Evolutionary conservation across 1,140 invertebrate genomes (phyloP).

Genomic region (Metaphire vulgaris): DNA sequence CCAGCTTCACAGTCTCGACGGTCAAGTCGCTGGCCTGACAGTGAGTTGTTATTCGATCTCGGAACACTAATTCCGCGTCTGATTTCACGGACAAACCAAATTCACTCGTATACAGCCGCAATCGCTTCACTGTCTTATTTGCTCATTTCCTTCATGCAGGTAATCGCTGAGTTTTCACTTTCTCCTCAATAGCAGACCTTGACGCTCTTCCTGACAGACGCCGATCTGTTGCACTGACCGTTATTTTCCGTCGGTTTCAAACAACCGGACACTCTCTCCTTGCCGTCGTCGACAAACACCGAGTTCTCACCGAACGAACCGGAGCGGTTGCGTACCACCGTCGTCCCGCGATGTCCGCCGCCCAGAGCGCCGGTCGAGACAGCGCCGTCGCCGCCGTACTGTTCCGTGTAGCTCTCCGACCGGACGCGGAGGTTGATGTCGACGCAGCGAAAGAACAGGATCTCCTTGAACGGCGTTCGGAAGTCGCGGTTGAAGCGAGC

Average conservation of each 20-base stretch:
- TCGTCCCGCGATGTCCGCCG: not conserved
- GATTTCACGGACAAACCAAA: too few relatives aligned
- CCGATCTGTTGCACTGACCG: not conserved
- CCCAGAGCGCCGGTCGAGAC: not conserved
- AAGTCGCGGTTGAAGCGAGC: slow-evolving; percentile 97
- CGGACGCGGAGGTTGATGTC: slow-evolving; percentile 31
- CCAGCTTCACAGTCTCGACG: too few relatives aligned
- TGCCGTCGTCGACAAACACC: not conserved
- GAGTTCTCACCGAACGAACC: not conserved
- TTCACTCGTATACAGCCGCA: too few relatives aligned
- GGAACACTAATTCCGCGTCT: too few relatives aligned
- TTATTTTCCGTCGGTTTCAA: not conserved
- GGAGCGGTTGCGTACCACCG: too few relatives aligned
- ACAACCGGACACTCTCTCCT: not conserved
- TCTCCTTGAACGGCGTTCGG: slow-evolving; percentile 68
- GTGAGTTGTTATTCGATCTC: too few relatives aligned
- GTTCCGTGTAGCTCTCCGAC: slow-evolving; percentile 26
- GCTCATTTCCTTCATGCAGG: not conserved
- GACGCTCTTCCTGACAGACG: not conserved
- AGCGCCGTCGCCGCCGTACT: slow-evolving; percentile 17
- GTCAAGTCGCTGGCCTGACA: too few relatives aligned
- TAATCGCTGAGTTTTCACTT: not conserved
- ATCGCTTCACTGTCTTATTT: too few relatives aligned
- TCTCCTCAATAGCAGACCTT: not conserved
- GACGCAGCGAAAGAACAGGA: slow-evolving; percentile 36